Base-by-base conservation (phyloP, 2,888 invertebrate species). In the Argyresthia albistria region DNA sequence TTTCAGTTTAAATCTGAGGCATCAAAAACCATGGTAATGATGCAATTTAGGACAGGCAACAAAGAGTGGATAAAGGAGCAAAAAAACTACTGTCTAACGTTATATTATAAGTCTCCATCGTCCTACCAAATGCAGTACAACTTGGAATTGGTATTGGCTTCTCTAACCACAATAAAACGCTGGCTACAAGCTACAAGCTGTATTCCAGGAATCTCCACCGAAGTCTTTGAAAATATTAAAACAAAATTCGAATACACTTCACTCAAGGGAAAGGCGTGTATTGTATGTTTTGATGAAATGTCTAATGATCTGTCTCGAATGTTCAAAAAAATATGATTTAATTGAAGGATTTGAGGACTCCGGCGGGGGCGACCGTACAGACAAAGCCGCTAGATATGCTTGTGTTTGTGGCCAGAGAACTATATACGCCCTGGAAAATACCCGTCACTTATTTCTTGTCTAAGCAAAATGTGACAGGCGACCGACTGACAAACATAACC, bases 11-110 rank as follows among this genome's bases (percentile, higher is more conserved):
- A 15, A 2, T 16, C 73, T 76, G 12, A 59, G 74, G 43, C 74
- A 69, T 53, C 74, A 76, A 58, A 69, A 70, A 14, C 68, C 70
- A 3, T 36, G 10, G 9, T 35, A 9, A 11, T 48, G 35, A 37
- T 39, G 35, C 37, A 47, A 35, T 35, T 35, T 39, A 53, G 50
- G 52, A 48, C 55, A 42, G 46, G 50, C 3, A 57, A 57, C 43
- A 58, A 54, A 35, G 50, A 55, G 39, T 59, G 57, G 58, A 51
- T 53, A 7, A 46, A 49, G 15, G 53, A 56, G 12, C 58, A 57
- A 54, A 59, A 50, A 39, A 51, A 57, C 3, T 53, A 56, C 39
- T 58, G 57, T 35, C 11, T 59, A 46, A 53, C 58, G 1, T 35
- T 57, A 2, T 59, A 49, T 53, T 58, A 58, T 46, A 58, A 60